phyloP scores from a whole-genome alignment of 37 sponge, comb jelly and placozoan species.

The Beroe forskalii region DNA sequence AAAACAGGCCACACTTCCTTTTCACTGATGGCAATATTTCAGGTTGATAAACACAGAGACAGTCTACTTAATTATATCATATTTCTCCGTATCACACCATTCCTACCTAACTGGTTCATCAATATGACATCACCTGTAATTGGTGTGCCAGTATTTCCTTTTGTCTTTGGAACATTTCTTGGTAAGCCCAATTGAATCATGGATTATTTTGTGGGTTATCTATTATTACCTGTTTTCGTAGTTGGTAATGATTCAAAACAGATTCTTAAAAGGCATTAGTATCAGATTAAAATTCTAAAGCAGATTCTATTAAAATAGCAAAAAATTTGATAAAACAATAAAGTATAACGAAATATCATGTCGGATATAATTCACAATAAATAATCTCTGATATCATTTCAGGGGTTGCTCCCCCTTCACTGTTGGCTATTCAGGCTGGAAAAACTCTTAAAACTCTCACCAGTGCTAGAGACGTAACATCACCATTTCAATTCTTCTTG shows the following conservation, averaged over 20 bases:
- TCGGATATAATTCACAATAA: too few relatives aligned
- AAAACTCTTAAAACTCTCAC: conserved; percentile 87
- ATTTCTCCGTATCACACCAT: conserved; percentile 84
- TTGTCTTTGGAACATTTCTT: conserved; percentile 87
- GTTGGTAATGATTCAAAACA: too few relatives aligned
- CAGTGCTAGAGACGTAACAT: conserved; percentile 77
- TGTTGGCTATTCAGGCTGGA: conserved; percentile 87
- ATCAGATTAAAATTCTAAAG: too few relatives aligned
- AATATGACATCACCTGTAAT: conserved; percentile 90
- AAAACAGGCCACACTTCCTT: too few relatives aligned
- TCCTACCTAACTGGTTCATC: conserved; percentile 97
- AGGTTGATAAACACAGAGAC: conserved; percentile 74
- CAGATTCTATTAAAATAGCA: too few relatives aligned
- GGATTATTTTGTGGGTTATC: too few relatives aligned
- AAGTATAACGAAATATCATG: too few relatives aligned
- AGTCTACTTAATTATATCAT: conserved; percentile 80
- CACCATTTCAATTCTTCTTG: conserved; percentile 71
- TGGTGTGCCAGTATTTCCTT: conserved; percentile 78
- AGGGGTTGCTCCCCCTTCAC: conserved; percentile 94
- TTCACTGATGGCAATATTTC: too few relatives aligned
- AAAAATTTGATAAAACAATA: too few relatives aligned
- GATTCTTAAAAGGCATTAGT: too few relatives aligned
- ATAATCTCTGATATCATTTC: neutral
- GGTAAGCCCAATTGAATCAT: conserved; percentile 69
- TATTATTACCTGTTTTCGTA: too few relatives aligned